A percentile compares a stretch with the other conserved stretches of the same genome.
These are phyloP conservation scores for Oriolus oriolus DNA, from an alignment of 2,113 vertebrate genomes.

Conservation along the genomic window DNA sequence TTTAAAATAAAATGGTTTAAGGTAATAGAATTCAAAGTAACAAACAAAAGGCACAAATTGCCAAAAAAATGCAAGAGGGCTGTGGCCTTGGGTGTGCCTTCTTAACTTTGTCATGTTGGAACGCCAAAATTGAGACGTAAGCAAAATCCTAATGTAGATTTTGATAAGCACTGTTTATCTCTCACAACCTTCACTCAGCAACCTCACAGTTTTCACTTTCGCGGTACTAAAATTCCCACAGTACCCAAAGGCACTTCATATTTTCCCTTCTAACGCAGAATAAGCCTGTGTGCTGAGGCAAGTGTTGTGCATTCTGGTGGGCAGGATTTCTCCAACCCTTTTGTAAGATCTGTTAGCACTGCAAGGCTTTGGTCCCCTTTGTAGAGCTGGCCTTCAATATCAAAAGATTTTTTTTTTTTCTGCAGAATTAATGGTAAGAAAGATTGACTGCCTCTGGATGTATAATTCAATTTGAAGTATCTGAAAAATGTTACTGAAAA, in stretches of 20 bases:
- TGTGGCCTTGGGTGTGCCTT: too few species aligned
- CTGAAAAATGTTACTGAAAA: constrained; percentile 40
- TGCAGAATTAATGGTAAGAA: constrained; percentile 33
- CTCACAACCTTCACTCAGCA: neutral
- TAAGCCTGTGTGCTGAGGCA: neutral
- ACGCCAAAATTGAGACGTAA: rapidly evolving
- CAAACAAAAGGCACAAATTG: neutral
- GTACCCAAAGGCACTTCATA: neutral
- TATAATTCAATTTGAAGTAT: constrained; percentile 44
- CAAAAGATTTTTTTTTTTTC: neutral
- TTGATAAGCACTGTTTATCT: neutral
- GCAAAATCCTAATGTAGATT: rapidly evolving
- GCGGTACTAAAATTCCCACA: neutral
- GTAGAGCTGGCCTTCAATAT: neutral
- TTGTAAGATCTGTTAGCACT: neutral
- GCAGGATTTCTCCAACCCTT: neutral
- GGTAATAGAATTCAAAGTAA: neutral
- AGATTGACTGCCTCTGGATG: constrained; percentile 18
- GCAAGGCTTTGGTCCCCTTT: neutral
- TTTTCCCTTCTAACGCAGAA: neutral
- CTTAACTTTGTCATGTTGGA: rapidly evolving
- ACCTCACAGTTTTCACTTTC: neutral
- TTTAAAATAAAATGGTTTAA: neutral
- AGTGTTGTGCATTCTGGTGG: neutral
- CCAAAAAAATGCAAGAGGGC: neutral